Evolutionary conservation across 1,140 invertebrate genomes (phyloP).

Genomic region (Pollicipes pollicipes): DNA sequence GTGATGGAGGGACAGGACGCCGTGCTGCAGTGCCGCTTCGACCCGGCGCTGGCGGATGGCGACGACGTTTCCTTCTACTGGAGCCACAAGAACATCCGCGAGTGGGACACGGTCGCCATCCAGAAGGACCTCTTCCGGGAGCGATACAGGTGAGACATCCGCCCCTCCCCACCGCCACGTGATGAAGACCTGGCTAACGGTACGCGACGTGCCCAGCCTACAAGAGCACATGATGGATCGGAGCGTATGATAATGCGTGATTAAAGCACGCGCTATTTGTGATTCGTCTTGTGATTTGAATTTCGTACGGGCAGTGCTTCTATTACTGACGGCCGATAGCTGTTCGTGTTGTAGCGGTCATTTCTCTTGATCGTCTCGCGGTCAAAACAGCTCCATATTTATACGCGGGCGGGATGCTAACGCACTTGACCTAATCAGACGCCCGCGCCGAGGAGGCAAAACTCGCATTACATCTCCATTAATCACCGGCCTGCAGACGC

Average conservation of each 20-base stretch:
- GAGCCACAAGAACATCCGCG: neutral
- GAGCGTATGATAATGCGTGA: neutral
- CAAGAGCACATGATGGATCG: neutral
- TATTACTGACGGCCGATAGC: neutral
- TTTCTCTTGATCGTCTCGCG: neutral
- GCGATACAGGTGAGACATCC: neutral
- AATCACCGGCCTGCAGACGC: neutral
- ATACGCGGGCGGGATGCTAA: neutral
- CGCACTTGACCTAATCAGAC: neutral
- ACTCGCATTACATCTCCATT: neutral
- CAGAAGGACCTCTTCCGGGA: neutral
- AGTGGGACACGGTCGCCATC: neutral
- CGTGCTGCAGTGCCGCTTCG: neutral
- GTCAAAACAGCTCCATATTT: neutral
- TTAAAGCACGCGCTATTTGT: neutral
- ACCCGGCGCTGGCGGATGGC: neutral
- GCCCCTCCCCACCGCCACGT: too few species aligned
- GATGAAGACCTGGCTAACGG: neutral
- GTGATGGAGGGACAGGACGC: neutral
- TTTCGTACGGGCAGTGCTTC: neutral
- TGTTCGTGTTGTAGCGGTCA: neutral
- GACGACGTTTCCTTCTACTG: neutral
- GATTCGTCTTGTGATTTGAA: neutral
- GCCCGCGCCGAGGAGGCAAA: too few species aligned
- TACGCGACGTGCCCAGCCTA: neutral